A percentile compares a stretch with the other conserved stretches of the same genome.
Conservation (phyloP, 1,140 invertebrate genomes). For the Lepidurus apus region DNA sequence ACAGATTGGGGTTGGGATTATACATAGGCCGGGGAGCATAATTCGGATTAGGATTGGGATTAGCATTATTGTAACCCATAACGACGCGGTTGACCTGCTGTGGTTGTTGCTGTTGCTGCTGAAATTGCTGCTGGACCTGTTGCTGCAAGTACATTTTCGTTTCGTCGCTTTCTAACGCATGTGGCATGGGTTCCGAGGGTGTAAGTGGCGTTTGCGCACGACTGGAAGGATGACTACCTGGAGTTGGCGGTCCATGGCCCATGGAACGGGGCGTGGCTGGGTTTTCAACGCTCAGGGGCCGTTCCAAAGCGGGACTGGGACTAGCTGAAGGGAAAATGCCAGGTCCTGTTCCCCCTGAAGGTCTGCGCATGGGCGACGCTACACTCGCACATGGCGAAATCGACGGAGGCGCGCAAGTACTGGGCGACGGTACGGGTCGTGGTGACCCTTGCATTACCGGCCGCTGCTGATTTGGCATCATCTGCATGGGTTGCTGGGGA, state of each 20-base stretch:
- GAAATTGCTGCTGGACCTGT: slow-evolving; percentile 36
- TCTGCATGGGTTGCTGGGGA: background rate
- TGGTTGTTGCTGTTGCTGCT: slow-evolving; percentile 33
- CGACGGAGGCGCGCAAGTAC: background rate
- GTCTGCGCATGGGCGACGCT: slow-evolving; percentile 40
- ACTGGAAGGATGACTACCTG: slow-evolving; percentile 38
- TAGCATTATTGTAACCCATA: slow-evolving; percentile 12
- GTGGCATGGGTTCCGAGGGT: slow-evolving; percentile 22
- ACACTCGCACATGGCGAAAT: slow-evolving; percentile 34
- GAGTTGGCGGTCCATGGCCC: slow-evolving; percentile 38
- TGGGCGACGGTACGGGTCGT: background rate
- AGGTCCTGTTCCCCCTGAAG: slow-evolving; percentile 39
- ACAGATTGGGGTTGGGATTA: background rate
- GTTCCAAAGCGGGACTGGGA: slow-evolving; percentile 53
- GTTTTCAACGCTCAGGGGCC: slow-evolving; percentile 55
- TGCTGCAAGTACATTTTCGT: slow-evolving; percentile 37
- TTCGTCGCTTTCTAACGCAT: background rate
- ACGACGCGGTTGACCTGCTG: slow-evolving; percentile 15
- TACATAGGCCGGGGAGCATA: background rate
- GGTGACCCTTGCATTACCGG: background rate
- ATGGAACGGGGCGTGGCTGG: slow-evolving; percentile 44
- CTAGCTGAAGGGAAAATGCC: slow-evolving; percentile 44
- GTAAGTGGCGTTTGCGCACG: slow-evolving; percentile 35
- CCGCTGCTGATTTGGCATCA: background rate
- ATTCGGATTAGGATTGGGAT: background rate